Conservation (phyloP, 2,797 vertebrate genomes). For the Microhierax caerulescens region DNA sequence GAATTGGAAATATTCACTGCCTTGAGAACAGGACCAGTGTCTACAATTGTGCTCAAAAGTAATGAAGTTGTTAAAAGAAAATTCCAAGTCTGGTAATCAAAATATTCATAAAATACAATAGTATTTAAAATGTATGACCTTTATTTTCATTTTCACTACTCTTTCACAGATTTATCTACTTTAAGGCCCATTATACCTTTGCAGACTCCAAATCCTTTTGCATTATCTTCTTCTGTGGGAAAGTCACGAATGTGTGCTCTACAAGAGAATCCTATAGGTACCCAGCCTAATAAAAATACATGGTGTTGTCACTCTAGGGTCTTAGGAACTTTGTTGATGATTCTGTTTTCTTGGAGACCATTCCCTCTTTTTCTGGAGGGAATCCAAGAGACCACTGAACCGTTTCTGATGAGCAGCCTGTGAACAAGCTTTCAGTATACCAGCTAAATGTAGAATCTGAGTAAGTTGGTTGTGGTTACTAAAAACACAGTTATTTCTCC, state of each 20-base stretch:
- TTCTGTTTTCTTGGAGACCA: constrained; percentile 62
- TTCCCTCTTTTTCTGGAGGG: constrained; percentile 12
- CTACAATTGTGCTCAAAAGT: not conserved
- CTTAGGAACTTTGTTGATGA: constrained; percentile 57
- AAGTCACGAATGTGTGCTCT: not conserved
- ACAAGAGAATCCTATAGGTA: not conserved
- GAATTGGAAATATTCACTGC: not conserved
- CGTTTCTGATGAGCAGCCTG: constrained; percentile 11
- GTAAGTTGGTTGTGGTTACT: constrained; percentile 56
- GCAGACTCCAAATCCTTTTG: not conserved
- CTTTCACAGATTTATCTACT: not conserved
- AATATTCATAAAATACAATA: not conserved
- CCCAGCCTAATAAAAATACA: constrained; percentile 56
- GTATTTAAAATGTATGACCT: not conserved
- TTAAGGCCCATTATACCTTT: not conserved
- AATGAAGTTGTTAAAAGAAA: not conserved
- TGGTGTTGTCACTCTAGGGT: not conserved
- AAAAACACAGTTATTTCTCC: constrained; percentile 37
- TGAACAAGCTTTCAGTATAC: constrained; percentile 9
- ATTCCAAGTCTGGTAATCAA: not conserved
- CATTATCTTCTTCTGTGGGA: not conserved
- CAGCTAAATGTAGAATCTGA: constrained; percentile 63
- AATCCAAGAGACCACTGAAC: constrained; percentile 5
- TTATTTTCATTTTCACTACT: not conserved
- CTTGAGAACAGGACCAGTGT: not conserved